Percentiles rank a stretch among this genome's conserved stretches.
Evolutionary conservation across 2,113 vertebrate species (phyloP).

Genomic region (Formicarius rufipectus): DNA sequence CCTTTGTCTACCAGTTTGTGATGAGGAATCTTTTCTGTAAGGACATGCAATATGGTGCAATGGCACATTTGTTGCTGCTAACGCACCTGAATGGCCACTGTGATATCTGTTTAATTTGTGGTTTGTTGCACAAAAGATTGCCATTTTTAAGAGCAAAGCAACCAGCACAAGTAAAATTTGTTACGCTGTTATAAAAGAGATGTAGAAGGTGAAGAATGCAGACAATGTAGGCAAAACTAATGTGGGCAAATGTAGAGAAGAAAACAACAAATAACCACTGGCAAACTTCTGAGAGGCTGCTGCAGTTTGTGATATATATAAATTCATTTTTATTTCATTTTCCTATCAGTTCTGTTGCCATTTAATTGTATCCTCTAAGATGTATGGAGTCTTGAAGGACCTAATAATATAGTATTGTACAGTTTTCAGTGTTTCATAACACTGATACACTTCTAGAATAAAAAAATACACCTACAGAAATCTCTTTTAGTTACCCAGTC

Average conservation of each 20-base stretch:
- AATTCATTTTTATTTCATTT: background rate
- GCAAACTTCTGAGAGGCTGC: background rate
- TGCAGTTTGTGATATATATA: background rate
- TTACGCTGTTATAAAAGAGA: background rate
- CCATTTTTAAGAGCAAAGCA: background rate
- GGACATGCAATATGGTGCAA: fast-evolving
- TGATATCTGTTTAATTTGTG: background rate
- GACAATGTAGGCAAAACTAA: background rate
- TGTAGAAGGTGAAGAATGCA: background rate
- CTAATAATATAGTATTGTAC: background rate
- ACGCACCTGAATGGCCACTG: background rate
- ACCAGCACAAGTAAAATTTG: background rate
- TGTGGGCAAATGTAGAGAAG: background rate
- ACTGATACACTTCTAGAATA: background rate
- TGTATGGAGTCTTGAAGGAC: background rate
- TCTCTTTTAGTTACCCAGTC: background rate
- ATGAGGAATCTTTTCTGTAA: background rate
- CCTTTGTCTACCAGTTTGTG: background rate
- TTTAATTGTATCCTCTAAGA: background rate
- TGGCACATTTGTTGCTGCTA: background rate
- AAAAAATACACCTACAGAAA: background rate
- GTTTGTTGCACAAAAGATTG: background rate
- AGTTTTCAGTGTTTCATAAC: background rate
- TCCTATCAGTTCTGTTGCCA: background rate
- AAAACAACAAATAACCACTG: background rate